Evolutionary conservation across 2,888 invertebrate genomes (phyloP).

Genomic region (Tetheella fluctuosa): DNA sequence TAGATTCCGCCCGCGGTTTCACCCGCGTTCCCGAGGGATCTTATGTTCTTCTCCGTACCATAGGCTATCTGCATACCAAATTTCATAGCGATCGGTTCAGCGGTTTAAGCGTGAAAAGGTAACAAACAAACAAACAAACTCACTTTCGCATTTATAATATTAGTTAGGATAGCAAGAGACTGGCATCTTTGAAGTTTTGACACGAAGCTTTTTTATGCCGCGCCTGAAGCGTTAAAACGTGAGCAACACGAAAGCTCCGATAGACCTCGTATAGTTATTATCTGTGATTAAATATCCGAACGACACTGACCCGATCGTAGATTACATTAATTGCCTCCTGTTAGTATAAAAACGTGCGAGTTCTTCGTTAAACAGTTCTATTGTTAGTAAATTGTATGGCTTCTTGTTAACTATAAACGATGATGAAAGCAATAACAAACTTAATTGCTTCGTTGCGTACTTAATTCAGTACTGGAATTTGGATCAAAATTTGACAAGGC

Average conservation of each 20-base stretch:
- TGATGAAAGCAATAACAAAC: conserved; percentile 16
- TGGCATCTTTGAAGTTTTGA: conserved; percentile 8
- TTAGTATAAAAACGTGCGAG: conserved; percentile 30
- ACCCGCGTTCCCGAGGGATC: too few relatives aligned
- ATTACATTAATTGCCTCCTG: conserved; percentile 16
- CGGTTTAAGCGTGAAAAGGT: too few relatives aligned
- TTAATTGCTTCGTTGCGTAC: background rate
- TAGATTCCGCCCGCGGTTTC: too few relatives aligned
- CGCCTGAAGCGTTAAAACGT: background rate
- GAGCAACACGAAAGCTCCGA: conserved; percentile 9
- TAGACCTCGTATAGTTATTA: background rate
- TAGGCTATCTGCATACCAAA: too few relatives aligned
- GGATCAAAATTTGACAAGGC: background rate
- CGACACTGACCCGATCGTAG: conserved; percentile 9
- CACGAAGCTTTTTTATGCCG: background rate
- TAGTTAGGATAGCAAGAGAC: conserved; percentile 1
- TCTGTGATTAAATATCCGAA: conserved; percentile 5
- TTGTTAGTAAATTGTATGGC: conserved; percentile 21
- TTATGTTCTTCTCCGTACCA: too few relatives aligned
- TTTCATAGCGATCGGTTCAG: too few relatives aligned
- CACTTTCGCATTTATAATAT: too few relatives aligned
- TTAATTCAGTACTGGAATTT: background rate
- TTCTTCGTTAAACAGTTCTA: conserved; percentile 17
- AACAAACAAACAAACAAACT: too few relatives aligned
- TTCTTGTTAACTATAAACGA: conserved; percentile 16